Conservation (phyloP, 2,888 invertebrate genomes). For the Kryphioiulus occultus region DNA sequence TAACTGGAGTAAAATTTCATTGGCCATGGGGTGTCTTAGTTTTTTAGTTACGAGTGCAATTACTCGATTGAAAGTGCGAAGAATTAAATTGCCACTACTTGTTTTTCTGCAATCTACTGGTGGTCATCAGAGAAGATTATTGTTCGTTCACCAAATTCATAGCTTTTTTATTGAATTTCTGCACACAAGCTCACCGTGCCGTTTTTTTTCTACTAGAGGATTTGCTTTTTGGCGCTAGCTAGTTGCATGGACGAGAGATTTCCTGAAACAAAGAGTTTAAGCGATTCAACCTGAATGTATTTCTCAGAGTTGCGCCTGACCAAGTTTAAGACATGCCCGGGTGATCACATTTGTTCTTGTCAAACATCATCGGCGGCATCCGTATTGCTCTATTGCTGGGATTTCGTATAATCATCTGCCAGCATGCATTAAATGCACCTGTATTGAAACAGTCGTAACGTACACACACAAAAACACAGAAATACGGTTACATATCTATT, state of each 20-base stretch:
- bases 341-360: slow-evolving; percentile 13
- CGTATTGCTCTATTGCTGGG: not conserved
- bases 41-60: not conserved
- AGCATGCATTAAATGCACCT: not conserved
- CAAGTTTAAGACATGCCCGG: not conserved
- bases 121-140: not conserved
- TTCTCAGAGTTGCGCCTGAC: not conserved
- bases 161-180: not conserved
- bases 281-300: not conserved
- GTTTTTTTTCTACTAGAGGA: not conserved
- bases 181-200: too few relatives aligned
- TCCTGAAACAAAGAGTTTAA: slow-evolving; percentile 11
- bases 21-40: not conserved
- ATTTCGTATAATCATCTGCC: slow-evolving; percentile 4
- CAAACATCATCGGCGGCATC: slow-evolving; percentile 14
- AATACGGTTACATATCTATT: too few relatives aligned
- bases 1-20: not conserved
- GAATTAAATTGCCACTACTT: not conserved
- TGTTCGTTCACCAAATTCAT: not conserved
- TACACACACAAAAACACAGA: too few relatives aligned
- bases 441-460: not conserved
- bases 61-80: not conserved
- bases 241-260: not conserved
- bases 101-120: not conserved
- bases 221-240: not conserved